These are phyloP conservation scores for Rhizomys pruinosus DNA, from an alignment of 2,113 vertebrate species.

Conservation along the genomic window DNA sequence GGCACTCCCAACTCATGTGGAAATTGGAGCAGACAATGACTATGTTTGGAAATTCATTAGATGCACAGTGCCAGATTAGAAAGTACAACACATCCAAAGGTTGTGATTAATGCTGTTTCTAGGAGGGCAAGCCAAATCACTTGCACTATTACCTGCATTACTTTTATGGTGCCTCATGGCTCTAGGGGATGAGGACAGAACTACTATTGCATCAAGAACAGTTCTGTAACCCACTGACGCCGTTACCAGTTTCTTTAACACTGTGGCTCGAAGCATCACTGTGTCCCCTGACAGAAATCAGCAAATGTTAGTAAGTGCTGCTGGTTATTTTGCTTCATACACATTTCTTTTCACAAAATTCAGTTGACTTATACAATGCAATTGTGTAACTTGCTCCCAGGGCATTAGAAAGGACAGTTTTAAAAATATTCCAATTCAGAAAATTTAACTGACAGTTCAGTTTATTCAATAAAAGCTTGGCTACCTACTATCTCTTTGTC, in stretches of 20 bases:
- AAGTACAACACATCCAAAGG: conserved; percentile 1
- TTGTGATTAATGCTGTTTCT: neutral
- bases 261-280: neutral
- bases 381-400: neutral
- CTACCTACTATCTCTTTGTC: neutral
- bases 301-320: neutral
- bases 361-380: conserved; percentile 21
- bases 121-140: neutral
- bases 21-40: conserved; percentile 6
- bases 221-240: neutral
- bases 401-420: neutral
- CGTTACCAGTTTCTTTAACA: conserved; percentile 2
- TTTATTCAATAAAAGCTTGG: conserved; percentile 26
- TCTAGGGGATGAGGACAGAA: too few relatives aligned
- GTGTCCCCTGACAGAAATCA: neutral
- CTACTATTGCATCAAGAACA: neutral
- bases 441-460: neutral
- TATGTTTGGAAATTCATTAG: neutral
- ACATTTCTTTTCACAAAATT: neutral
- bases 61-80: neutral
- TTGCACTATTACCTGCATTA: neutral
- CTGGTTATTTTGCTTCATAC: neutral
- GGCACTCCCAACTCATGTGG: neutral
- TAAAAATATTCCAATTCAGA: conserved; percentile 5
- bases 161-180: neutral